Base-by-base conservation (phyloP, 2,797 vertebrate genomes). In the Sphenodon punctatus region DNA sequence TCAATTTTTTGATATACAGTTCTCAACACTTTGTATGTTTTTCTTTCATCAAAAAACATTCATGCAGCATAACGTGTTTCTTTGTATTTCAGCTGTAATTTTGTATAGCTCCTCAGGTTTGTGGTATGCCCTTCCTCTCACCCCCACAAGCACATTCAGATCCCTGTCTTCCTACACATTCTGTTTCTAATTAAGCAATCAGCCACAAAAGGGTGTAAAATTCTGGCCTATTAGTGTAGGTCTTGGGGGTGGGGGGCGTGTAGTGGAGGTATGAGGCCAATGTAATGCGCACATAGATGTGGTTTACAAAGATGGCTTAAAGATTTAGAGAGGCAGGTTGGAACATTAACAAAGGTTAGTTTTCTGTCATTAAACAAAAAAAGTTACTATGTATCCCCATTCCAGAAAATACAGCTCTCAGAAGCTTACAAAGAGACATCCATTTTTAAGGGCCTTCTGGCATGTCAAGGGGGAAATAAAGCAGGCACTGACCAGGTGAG, bases 191-290 rank as follows among this genome's bases (percentile, higher is more conserved):
- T 63, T 71, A 83, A 81, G 75, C 10, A 87, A 32, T 73, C 84
- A 84, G 75, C 71, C 63, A 77, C 0, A 1, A 67, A 66, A 85
- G 53, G 78, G 56, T 22, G 27, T 39, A 27, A 74, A 93, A 83
- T 58, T 75, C 63, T 75, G 90, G 75, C 84, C 82, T 90, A 61
- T 74, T 68, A 17, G 55, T 63, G 39, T 63, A 82, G 79, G 66
- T 82, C 84, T 87, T 82, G 88, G 85, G 80, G 86, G 68, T n/a
- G 75, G n/a, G n/a, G n/a, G n/a, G n/a, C n/a, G n/a, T n/a, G n/a
- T n/a, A 68, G 77, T 75, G 42, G 67, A 91, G 67, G 45, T 75
- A 84, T 67, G 81, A 25, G 70, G 88, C 59, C 78, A 86, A 65
- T 0, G 1, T 60, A 88, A 79, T 43, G 43, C n/a, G 87, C 65